These are phyloP conservation scores for Pseudococcus viburni DNA, from an alignment of 2,888 invertebrate species.

Conservation along the genomic window DNA sequence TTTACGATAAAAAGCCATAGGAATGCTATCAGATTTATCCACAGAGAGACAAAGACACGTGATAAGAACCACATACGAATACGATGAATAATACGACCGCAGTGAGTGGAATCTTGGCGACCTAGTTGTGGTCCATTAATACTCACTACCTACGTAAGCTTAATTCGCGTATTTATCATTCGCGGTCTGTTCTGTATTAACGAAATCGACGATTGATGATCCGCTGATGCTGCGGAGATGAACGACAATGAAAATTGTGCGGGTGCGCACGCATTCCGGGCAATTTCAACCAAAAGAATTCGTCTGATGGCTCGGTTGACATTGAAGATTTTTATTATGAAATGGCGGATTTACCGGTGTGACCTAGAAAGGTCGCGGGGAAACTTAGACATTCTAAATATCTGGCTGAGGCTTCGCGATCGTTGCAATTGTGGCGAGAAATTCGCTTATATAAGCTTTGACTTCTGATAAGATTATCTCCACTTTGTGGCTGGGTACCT, in stretches of 20 bases:
- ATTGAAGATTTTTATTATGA: slow-evolving; percentile 26
- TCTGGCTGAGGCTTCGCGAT: neutral
- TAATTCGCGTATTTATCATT: neutral
- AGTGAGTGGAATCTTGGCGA: neutral
- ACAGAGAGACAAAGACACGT: neutral
- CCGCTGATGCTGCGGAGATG: neutral
- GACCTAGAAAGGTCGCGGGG: slow-evolving; percentile 41
- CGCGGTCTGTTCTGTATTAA: neutral
- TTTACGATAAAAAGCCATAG: no score
- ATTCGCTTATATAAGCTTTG: neutral
- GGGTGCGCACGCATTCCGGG: neutral
- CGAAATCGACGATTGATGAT: neutral
- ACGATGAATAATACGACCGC: slow-evolving; percentile 3
- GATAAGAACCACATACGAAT: neutral
- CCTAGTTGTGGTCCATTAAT: slow-evolving; percentile 5
- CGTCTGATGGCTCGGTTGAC: slow-evolving; percentile 28
- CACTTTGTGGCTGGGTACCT: neutral
- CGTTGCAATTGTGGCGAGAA: neutral
- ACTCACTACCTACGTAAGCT: neutral
- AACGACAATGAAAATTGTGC: neutral
- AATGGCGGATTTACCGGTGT: slow-evolving; percentile 14
- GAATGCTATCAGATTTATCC: no score
- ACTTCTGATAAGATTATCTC: slow-evolving; percentile 2
- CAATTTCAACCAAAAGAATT: neutral
- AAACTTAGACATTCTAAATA: neutral